phyloP scores from a whole-genome alignment of 1,140 invertebrate species.

The Zelostemma sp. region DNA sequence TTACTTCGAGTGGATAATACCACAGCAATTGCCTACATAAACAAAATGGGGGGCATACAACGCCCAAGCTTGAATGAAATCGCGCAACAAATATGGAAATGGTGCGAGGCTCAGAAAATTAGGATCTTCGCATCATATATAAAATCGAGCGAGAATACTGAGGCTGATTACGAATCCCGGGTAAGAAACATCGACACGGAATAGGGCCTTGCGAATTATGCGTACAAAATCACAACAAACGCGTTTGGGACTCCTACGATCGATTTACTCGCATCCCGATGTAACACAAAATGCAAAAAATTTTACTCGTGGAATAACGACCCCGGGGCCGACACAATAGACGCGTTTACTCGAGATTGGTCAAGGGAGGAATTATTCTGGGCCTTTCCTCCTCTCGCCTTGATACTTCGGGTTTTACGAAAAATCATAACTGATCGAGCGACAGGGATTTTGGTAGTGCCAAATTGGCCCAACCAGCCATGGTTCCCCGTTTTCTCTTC shows the following conservation, averaged over 20 bases:
- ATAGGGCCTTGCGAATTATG: background rate
- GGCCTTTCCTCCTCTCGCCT: slow-evolving; percentile 19
- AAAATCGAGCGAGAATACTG: slow-evolving; percentile 15
- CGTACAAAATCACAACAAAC: background rate
- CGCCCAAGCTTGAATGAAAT: slow-evolving; percentile 49
- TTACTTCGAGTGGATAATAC: slow-evolving; percentile 49
- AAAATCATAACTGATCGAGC: slow-evolving; percentile 14
- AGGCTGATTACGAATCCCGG: slow-evolving; percentile 18
- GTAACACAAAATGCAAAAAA: slow-evolving; percentile 19
- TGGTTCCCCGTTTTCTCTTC: slow-evolving; percentile 16
- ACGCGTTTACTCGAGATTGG: slow-evolving; percentile 25
- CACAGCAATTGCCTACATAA: slow-evolving; percentile 60
- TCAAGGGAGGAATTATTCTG: slow-evolving; percentile 10
- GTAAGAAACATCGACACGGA: slow-evolving; percentile 2
- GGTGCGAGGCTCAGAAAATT: slow-evolving; percentile 54
- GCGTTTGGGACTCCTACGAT: background rate
- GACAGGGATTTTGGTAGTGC: slow-evolving; percentile 18
- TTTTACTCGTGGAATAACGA: slow-evolving; percentile 14
- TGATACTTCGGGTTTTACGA: slow-evolving; percentile 19
- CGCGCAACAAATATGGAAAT: slow-evolving; percentile 51
- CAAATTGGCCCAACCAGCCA: slow-evolving; percentile 14
- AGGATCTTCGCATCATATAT: slow-evolving; percentile 32
- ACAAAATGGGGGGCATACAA: slow-evolving; percentile 58
- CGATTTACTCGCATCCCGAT: slow-evolving; percentile 18
- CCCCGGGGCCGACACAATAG: slow-evolving; percentile 4